Evolutionary conservation across 2,797 vertebrate genomes (phyloP).

Genomic region (Enteromius afrohamiltoni): DNA sequence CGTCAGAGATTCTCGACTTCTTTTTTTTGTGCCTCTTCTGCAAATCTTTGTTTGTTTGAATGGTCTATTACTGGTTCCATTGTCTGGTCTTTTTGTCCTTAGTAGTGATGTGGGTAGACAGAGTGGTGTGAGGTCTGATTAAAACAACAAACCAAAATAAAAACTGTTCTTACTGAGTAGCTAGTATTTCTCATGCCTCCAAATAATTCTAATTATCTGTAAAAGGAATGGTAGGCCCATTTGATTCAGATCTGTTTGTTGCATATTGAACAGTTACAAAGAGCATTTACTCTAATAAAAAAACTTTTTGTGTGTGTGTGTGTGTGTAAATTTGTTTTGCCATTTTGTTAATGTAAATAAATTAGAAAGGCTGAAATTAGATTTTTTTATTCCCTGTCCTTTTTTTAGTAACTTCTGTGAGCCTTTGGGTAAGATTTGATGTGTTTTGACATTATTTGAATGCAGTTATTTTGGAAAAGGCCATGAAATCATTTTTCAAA

Average conservation of each 20-base stretch:
- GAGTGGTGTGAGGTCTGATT: conserved; percentile 53
- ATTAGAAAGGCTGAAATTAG: not conserved
- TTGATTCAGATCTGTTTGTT: not conserved
- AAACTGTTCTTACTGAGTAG: conserved; percentile 8
- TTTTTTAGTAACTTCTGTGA: not conserved
- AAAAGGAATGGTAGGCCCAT: not conserved
- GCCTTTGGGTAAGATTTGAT: not conserved
- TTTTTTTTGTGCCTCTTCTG: conserved; percentile 37
- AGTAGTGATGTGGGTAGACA: conserved; percentile 31
- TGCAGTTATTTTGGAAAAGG: not conserved
- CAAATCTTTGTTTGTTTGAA: conserved; percentile 62
- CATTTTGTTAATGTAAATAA: not conserved
- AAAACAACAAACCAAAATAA: conserved; percentile 13
- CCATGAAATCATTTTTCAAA: not conserved
- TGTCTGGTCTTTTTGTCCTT: conserved; percentile 59
- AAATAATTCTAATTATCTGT: not conserved
- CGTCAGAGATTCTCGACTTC: conserved; percentile 63
- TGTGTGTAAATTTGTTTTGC: not conserved
- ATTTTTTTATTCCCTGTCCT: not conserved
- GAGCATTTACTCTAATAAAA: not conserved
- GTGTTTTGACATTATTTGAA: not conserved
- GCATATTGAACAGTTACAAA: not conserved
- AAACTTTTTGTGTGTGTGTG: too few relatives aligned
- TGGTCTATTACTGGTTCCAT: conserved; percentile 61
- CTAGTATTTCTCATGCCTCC: not conserved